These are phyloP conservation scores for Brachionus rubens DNA, from an alignment of 1,140 invertebrate genomes.

Conservation along the genomic window DNA sequence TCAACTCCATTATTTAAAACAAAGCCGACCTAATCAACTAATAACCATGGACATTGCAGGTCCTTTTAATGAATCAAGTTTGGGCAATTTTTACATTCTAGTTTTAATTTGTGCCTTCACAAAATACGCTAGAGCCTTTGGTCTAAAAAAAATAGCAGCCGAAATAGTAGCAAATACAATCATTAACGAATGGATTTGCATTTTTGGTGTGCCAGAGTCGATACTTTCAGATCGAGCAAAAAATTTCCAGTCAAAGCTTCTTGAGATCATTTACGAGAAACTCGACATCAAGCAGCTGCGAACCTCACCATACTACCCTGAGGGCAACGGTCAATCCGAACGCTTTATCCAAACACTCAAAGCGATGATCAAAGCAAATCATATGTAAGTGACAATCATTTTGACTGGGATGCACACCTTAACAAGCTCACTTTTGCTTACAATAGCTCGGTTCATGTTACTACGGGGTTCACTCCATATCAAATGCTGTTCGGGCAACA, in stretches of 20 bases:
- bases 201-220: no score
- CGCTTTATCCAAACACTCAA: slow-evolving; percentile 51
- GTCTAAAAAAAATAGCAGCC: no score
- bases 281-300: slow-evolving; percentile 25
- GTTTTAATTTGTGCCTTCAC: slow-evolving; percentile 48
- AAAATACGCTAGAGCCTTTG: no score
- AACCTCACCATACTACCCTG: slow-evolving; percentile 53
- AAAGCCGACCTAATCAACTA: not conserved
- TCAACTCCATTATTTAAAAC: not conserved
- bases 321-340: slow-evolving; percentile 52
- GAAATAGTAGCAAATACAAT: no score
- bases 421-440: not conserved
- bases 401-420: not conserved
- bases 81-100: slow-evolving; percentile 53
- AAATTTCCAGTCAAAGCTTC: slow-evolving; percentile 37
- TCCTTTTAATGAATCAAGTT: slow-evolving; percentile 46
- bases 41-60: slow-evolving; percentile 49
- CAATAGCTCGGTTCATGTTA: not conserved
- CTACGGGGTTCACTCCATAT: not conserved
- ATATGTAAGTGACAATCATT: not conserved
- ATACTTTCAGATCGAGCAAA: not conserved
- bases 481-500: not conserved
- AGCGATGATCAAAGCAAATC: not conserved
- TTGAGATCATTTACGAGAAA: slow-evolving; percentile 2
- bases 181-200: no score